phyloP scores from a whole-genome alignment of 2,888 invertebrate genomes.

The Bombyx huttoni region DNA sequence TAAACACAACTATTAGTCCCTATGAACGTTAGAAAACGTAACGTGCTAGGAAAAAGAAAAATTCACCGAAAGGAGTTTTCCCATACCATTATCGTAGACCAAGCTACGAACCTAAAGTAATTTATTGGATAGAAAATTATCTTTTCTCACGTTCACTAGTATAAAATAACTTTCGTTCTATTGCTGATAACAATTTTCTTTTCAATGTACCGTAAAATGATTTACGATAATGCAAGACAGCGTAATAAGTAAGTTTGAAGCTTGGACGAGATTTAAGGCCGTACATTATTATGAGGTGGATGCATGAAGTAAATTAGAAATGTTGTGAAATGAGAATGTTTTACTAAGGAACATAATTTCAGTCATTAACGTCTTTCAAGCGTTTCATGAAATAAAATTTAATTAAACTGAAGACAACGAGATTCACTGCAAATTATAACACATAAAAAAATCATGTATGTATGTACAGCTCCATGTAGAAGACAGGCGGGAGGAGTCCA shows the following conservation, averaged over 20 bases:
- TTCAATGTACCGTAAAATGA: neutral
- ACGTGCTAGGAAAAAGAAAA: neutral
- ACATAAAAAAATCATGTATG: no score
- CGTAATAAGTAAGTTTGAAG: neutral
- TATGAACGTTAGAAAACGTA: no score
- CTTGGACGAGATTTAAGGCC: neutral
- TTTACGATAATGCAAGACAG: neutral
- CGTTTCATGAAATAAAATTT: no score
- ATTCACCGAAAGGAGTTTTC: neutral
- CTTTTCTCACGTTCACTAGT: neutral
- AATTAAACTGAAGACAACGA: no score
- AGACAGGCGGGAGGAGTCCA: no score
- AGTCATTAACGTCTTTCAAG: no score
- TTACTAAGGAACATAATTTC: no score
- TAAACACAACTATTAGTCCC: no score
- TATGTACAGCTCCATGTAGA: no score
- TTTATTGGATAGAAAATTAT: neutral
- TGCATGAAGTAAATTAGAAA: neutral
- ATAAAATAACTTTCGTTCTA: neutral
- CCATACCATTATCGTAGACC: neutral
- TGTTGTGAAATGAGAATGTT: neutral
- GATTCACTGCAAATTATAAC: no score
- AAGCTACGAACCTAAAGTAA: neutral
- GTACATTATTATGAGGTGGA: neutral
- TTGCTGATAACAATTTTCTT: neutral